Conservation (phyloP, 2,113 vertebrate species). For the Cygnus buccinator region DNA sequence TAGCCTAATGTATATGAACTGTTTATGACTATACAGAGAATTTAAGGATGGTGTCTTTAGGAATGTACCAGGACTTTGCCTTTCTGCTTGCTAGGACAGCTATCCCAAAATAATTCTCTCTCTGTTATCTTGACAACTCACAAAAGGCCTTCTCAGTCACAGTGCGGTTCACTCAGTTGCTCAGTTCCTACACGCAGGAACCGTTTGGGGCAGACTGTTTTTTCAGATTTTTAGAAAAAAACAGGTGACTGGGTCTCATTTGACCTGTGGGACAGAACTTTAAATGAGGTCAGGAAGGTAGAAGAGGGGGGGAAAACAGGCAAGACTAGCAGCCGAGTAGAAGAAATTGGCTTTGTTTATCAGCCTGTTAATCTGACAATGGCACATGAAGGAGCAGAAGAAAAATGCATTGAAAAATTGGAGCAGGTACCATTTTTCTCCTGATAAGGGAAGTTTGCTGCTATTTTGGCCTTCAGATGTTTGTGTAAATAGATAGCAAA, state of each 20-base stretch:
- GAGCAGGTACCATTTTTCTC: background rate
- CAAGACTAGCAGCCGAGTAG: background rate
- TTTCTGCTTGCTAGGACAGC: background rate
- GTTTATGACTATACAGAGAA: background rate
- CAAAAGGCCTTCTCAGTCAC: background rate
- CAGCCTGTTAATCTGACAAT: conserved; percentile 9
- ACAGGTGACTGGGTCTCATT: background rate
- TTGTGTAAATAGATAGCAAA: background rate
- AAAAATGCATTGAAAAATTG: background rate
- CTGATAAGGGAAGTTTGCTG: background rate
- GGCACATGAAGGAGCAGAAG: background rate
- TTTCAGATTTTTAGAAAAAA: background rate
- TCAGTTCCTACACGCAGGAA: fast-evolving
- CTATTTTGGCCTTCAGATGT: background rate
- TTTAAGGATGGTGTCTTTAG: background rate
- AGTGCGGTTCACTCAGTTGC: background rate
- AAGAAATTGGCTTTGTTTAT: conserved; percentile 10
- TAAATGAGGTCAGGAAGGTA: background rate
- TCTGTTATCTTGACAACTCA: background rate
- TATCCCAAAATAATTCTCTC: background rate
- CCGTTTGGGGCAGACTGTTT: background rate
- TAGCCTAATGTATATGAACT: background rate
- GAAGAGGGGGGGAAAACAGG: background rate
- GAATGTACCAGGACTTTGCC: background rate
- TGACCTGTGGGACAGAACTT: background rate